These are phyloP conservation scores for Dreissena rostriformis DNA, from an alignment of 1,140 invertebrate genomes.

Conservation along the genomic window DNA sequence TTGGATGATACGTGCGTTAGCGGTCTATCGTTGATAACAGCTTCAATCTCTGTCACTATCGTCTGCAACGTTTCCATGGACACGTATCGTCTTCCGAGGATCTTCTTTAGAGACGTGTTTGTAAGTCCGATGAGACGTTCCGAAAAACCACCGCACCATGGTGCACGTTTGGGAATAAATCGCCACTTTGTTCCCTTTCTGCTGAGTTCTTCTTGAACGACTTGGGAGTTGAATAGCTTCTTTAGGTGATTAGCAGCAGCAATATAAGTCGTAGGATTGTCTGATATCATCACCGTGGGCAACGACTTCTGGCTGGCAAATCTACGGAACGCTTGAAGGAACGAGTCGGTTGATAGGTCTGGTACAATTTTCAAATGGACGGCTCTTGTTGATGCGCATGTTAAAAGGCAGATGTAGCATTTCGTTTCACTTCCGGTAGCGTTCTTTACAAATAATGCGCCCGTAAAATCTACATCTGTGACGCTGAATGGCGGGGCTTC, in stretches of 20 bases:
- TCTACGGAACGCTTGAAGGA: slow-evolving; percentile 28
- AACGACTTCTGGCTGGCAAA: slow-evolving; percentile 9
- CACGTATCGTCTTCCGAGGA: slow-evolving; percentile 56
- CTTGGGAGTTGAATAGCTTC: slow-evolving; percentile 1
- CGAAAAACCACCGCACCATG: slow-evolving; percentile 29
- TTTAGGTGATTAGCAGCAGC: slow-evolving; percentile 13
- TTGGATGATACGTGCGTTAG: slow-evolving; percentile 15
- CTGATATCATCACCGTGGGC: slow-evolving; percentile 13
- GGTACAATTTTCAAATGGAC: slow-evolving; percentile 29
- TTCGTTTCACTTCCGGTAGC: slow-evolving; percentile 15
- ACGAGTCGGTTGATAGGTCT: slow-evolving; percentile 7
- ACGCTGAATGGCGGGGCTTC: slow-evolving; percentile 17
- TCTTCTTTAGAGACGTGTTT: slow-evolving; percentile 74
- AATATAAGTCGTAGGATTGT: slow-evolving; percentile 36
- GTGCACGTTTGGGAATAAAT: slow-evolving; percentile 26
- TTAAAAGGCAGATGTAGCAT: slow-evolving; percentile 44
- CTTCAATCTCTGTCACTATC: slow-evolving; percentile 63
- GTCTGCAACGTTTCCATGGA: slow-evolving; percentile 64
- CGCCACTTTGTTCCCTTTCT: background rate
- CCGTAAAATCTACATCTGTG: slow-evolving; percentile 30
- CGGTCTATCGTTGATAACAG: slow-evolving; percentile 21
- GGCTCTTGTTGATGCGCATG: slow-evolving; percentile 22
- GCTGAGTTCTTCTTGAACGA: slow-evolving; percentile 5
- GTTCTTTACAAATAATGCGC: slow-evolving; percentile 10
- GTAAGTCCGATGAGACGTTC: slow-evolving; percentile 60